phyloP scores from a whole-genome alignment of 1,140 invertebrate genomes.

The Musca domestica region DNA sequence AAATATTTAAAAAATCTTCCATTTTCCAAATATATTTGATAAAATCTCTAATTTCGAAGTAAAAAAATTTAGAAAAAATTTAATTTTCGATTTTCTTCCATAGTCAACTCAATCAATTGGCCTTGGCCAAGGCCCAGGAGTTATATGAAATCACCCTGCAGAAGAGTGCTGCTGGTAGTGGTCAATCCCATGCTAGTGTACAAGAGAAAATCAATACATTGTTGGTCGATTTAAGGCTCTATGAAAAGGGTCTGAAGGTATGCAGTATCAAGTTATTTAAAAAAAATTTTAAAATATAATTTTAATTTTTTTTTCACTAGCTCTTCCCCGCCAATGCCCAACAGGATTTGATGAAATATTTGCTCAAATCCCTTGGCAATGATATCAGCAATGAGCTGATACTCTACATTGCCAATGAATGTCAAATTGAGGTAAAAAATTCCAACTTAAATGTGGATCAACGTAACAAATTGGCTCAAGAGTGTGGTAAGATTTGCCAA shows the following conservation, averaged over 20 bases:
- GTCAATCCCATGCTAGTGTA: slow-evolving; percentile 74
- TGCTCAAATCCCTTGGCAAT: slow-evolving; percentile 78
- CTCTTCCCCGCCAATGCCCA: slow-evolving; percentile 61
- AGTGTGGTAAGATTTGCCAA: slow-evolving; percentile 50
- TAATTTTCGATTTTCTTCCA: neutral
- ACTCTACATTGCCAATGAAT: slow-evolving; percentile 68
- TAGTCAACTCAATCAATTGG: slow-evolving; percentile 56
- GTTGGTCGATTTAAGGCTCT: slow-evolving; percentile 74
- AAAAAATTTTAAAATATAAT: neutral
- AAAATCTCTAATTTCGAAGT: too few species aligned
- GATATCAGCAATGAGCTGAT: slow-evolving; percentile 81
- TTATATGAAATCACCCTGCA: slow-evolving; percentile 70
- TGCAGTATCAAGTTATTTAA: neutral
- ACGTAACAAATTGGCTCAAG: slow-evolving; percentile 66
- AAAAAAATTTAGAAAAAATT: too few species aligned
- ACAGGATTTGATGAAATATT: slow-evolving; percentile 70
- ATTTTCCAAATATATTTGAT: too few species aligned
- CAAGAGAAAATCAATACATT: slow-evolving; percentile 80
- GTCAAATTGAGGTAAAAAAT: slow-evolving; percentile 59
- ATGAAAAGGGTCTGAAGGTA: slow-evolving; percentile 81
- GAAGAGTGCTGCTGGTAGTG: slow-evolving; percentile 57
- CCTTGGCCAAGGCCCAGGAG: slow-evolving; percentile 64
- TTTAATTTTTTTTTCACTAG: slow-evolving; percentile 15
- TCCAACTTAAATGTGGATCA: slow-evolving; percentile 64
- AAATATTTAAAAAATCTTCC: too few species aligned